These are phyloP conservation scores for Anomalospiza imberbis DNA, from an alignment of 2,797 vertebrate genomes.

Conservation along the genomic window DNA sequence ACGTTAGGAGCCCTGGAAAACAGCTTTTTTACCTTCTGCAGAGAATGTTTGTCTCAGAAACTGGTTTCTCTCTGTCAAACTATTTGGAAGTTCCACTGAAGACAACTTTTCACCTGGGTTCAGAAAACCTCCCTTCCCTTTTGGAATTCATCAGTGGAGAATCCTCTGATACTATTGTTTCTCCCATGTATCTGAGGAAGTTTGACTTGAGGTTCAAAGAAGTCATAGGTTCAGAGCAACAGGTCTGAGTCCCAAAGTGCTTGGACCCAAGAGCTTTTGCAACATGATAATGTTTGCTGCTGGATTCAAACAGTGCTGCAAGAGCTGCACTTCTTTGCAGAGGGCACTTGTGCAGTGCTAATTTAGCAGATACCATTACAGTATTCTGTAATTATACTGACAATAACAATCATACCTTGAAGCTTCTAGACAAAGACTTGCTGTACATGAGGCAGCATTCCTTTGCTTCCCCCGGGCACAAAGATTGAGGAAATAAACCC, in stretches of 20 bases:
- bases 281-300: rapidly evolving
- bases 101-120: neutral
- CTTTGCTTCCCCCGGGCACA: neutral
- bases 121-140: neutral
- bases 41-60: neutral
- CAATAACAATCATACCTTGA: neutral
- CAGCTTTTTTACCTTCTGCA: neutral
- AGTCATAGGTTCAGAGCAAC: neutral
- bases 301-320: neutral
- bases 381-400: conserved; percentile 28
- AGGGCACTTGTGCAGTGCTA: neutral
- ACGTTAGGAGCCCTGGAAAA: neutral
- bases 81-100: neutral
- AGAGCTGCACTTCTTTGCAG: neutral
- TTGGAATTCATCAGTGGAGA: neutral
- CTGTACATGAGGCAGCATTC: neutral
- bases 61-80: neutral
- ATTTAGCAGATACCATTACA: neutral
- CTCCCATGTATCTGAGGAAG: neutral
- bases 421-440: neutral
- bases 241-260: neutral
- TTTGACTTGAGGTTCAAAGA: neutral
- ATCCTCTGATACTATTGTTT: neutral
- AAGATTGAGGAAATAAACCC: neutral
- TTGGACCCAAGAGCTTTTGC: neutral